Percentiles rank a stretch among this genome's conserved stretches.
phyloP scores from a whole-genome alignment of 2,113 vertebrate genomes.

The Suricata suricatta region DNA sequence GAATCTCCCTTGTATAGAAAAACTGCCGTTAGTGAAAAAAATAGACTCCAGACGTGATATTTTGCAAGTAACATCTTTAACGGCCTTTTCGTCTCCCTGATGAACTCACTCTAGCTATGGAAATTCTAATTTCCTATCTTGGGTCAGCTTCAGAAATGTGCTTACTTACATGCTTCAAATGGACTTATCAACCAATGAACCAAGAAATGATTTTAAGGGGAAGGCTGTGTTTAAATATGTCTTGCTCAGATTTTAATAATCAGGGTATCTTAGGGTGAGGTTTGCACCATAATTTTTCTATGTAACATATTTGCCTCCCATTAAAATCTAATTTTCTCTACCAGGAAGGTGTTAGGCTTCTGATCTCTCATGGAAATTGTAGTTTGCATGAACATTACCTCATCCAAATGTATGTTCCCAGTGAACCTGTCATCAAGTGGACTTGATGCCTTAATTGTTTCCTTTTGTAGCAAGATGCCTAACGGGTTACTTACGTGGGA shows the following conservation, averaged over 20 bases:
- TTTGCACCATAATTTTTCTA: slow-evolving; percentile 48
- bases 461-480: slow-evolving; percentile 53
- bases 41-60: slow-evolving; percentile 23
- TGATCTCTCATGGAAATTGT: slow-evolving; percentile 40
- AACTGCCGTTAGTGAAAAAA: neutral
- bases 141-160: slow-evolving; percentile 53
- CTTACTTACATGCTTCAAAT: slow-evolving; percentile 31
- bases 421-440: slow-evolving; percentile 62
- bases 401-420: slow-evolving; percentile 62
- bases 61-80: slow-evolving; percentile 55
- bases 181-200: slow-evolving; percentile 68
- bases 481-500: slow-evolving; percentile 19
- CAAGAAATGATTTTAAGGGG: slow-evolving; percentile 45
- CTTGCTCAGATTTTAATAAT: slow-evolving; percentile 66
- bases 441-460: slow-evolving; percentile 61
- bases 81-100: slow-evolving; percentile 52
- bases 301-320: slow-evolving; percentile 51
- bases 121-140: slow-evolving; percentile 62
- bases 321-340: slow-evolving; percentile 67
- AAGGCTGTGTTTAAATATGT: neutral
- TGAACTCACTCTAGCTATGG: slow-evolving; percentile 50
- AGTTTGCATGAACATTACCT: slow-evolving; percentile 59
- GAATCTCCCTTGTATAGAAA: neutral
- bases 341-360: slow-evolving; percentile 37
- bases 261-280: slow-evolving; percentile 29